phyloP scores from a whole-genome alignment of 2,888 invertebrate species.

The Pseudococcus jackbeardsleyi region DNA sequence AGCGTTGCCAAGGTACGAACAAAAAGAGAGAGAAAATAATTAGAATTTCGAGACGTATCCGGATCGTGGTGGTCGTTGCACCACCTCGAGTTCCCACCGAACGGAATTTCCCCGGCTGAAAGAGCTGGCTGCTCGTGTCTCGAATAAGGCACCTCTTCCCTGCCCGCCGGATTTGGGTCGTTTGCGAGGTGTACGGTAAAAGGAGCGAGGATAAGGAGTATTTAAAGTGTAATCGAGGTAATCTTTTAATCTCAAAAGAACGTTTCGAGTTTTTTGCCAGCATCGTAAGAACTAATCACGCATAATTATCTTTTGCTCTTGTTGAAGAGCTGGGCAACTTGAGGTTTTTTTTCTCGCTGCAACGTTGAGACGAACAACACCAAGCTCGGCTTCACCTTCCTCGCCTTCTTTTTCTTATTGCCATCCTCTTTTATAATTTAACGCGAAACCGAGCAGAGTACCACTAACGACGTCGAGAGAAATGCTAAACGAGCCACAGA shows the following conservation, averaged over 20 bases:
- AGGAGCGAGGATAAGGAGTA: not conserved
- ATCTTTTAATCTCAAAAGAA: constrained; percentile 52
- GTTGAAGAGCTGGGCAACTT: constrained; percentile 2
- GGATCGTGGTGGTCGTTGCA: not conserved
- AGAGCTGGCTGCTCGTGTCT: not conserved
- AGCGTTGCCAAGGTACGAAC: not conserved
- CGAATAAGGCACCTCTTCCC: not conserved
- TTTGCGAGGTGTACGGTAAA: not conserved
- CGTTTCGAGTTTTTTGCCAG: constrained; percentile 37
- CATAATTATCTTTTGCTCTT: constrained; percentile 48
- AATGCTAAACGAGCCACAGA: not conserved
- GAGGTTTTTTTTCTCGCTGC: not conserved
- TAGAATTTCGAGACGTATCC: not conserved
- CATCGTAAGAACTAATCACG: constrained; percentile 54
- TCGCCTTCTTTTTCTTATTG: not conserved
- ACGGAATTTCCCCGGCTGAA: not conserved
- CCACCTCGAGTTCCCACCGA: not conserved
- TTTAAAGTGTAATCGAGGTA: constrained; percentile 54
- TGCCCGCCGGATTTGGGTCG: not conserved
- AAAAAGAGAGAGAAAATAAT: not conserved
- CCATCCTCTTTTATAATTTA: not conserved
- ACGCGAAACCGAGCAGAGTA: constrained; percentile 21
- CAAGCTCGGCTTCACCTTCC: not conserved
- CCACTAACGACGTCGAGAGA: not conserved
- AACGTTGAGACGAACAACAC: not conserved